phyloP scores from a whole-genome alignment of 2,113 vertebrate species.

The Syrmaticus mikado region DNA sequence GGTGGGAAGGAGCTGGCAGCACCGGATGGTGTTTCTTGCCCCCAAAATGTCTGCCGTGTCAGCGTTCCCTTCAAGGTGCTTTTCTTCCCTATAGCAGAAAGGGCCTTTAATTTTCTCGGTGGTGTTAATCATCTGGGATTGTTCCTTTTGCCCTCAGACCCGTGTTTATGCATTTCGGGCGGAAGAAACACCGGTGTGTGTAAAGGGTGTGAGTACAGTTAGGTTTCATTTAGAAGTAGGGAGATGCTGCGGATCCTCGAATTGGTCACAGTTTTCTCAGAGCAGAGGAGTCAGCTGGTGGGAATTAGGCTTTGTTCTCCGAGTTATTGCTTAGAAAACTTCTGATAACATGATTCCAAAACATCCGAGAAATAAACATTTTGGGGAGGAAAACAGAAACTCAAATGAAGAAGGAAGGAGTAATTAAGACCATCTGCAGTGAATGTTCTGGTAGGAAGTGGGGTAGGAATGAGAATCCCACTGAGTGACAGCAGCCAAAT shows the following conservation, averaged over 20 bases:
- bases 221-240: neutral
- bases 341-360: neutral
- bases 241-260: rapidly evolving
- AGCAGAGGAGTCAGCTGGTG: neutral
- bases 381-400: neutral
- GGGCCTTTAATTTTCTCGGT: neutral
- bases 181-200: neutral
- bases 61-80: neutral
- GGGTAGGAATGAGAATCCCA: neutral
- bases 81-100: neutral
- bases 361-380: neutral
- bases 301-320: neutral
- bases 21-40: slow-evolving; percentile 5
- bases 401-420: neutral
- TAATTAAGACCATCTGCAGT: neutral
- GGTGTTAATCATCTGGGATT: neutral
- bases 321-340: neutral
- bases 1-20: neutral
- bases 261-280: neutral
- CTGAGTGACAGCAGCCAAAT: neutral
- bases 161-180: neutral
- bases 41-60: neutral
- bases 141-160: neutral
- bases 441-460: neutral
- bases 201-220: neutral